Conservation (phyloP, 1,140 invertebrate species). For the Heterodera schachtii region DNA sequence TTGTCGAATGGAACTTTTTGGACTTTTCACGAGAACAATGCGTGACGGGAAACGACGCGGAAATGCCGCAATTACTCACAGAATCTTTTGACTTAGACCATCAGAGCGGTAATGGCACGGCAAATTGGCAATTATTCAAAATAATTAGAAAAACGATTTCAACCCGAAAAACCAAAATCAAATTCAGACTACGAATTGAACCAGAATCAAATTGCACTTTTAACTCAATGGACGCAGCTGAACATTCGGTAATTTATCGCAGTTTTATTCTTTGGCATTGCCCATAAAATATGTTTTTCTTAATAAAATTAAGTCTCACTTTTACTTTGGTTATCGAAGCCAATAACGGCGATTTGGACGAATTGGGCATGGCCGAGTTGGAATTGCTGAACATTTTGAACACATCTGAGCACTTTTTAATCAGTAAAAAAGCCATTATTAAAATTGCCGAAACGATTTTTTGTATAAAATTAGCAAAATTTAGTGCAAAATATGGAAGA, state of each 20-base stretch:
- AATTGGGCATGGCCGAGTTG: constrained; percentile 38
- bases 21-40: constrained; percentile 51
- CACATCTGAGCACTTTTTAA: constrained; percentile 11
- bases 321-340: constrained; percentile 37
- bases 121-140: not conserved
- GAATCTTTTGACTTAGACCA: constrained; percentile 44
- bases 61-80: constrained; percentile 36
- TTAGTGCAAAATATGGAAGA: constrained; percentile 40
- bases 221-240: constrained; percentile 54
- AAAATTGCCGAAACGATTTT: not conserved
- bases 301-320: constrained; percentile 16
- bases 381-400: constrained; percentile 28
- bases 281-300: not conserved
- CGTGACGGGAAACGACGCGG: constrained; percentile 41
- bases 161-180: not conserved
- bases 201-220: constrained; percentile 40
- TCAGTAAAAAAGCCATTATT: not conserved
- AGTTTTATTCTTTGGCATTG: no score
- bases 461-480: not conserved
- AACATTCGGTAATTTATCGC: constrained; percentile 31
- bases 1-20: constrained; percentile 57
- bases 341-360: constrained; percentile 35
- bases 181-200: constrained; percentile 53
- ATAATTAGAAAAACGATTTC: not conserved
- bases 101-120: constrained; percentile 34